Evolutionary conservation across 2,888 invertebrate species (phyloP).

Genomic region (Lasioglossum vierecki): DNA sequence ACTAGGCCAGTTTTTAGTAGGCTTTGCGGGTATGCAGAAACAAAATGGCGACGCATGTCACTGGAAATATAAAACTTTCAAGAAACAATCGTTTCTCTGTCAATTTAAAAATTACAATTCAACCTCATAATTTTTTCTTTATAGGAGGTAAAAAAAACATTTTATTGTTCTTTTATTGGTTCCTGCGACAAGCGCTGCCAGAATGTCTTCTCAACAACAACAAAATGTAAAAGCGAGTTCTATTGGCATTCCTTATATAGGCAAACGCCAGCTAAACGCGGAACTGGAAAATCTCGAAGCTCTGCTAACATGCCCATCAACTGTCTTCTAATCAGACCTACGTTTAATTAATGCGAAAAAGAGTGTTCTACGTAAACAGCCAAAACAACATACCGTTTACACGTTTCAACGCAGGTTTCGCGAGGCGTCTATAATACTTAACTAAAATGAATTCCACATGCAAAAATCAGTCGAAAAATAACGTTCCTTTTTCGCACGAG

Average conservation of each 20-base stretch:
- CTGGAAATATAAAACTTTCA: background rate
- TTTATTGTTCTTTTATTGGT: background rate
- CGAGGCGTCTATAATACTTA: background rate
- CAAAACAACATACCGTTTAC: slow-evolving; percentile 55
- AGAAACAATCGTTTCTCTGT: background rate
- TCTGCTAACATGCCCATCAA: slow-evolving; percentile 61
- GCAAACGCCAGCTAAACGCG: slow-evolving; percentile 52
- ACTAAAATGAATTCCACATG: background rate
- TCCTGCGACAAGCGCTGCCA: slow-evolving; percentile 42
- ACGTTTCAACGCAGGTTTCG: slow-evolving; percentile 47
- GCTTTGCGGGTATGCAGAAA: slow-evolving; percentile 46
- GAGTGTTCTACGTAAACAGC: slow-evolving; percentile 45
- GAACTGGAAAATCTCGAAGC: slow-evolving; percentile 28
- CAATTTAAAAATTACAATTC: background rate
- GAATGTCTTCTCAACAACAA: slow-evolving; percentile 20
- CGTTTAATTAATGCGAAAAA: slow-evolving; percentile 39
- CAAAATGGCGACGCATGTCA: background rate
- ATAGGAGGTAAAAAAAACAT: background rate
- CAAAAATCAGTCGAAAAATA: background rate
- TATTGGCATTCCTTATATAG: slow-evolving; percentile 55
- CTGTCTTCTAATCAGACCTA: slow-evolving; percentile 50
- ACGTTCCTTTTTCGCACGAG: background rate
- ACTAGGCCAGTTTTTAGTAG: slow-evolving; percentile 22
- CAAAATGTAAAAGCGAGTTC: slow-evolving; percentile 53
- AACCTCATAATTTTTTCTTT: background rate